Evolutionary conservation across 2,797 vertebrate species (phyloP).

Genomic region (Platyrinchus mystaceus): DNA sequence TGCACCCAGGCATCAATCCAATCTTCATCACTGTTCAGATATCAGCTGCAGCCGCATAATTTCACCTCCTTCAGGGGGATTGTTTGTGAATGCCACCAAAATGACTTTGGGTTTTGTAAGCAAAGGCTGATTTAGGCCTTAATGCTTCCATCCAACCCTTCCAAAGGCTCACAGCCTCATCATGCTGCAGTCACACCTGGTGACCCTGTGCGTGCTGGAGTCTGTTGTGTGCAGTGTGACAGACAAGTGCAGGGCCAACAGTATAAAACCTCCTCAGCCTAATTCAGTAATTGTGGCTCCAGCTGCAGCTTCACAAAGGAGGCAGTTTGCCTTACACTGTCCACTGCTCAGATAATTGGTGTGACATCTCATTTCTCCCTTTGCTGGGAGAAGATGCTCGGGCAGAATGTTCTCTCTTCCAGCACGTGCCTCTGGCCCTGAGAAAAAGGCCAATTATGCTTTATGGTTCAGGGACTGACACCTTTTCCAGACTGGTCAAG

Average conservation of each 20-base stretch:
- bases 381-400: background rate
- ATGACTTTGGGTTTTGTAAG: background rate
- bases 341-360: conserved; percentile 52
- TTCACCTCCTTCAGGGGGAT: background rate
- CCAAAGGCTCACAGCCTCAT: background rate
- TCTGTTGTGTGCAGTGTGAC: accelerated
- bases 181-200: background rate
- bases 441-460: background rate
- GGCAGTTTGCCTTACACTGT: conserved; percentile 2
- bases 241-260: background rate
- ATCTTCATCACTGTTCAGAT: background rate
- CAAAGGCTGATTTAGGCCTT: background rate
- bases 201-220: background rate
- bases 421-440: background rate
- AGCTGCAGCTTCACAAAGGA: background rate
- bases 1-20: background rate
- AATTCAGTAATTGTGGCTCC: conserved; percentile 20
- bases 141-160: no score
- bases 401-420: conserved; percentile 54
- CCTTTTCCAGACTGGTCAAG: background rate
- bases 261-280: background rate
- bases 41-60: background rate
- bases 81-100: background rate
- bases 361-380: conserved; percentile 67
- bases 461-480: background rate